Percentiles rank a stretch among this genome's conserved stretches.
Evolutionary conservation across 2,113 vertebrate species (phyloP).

Genomic region (Manacus vitellinus): DNA sequence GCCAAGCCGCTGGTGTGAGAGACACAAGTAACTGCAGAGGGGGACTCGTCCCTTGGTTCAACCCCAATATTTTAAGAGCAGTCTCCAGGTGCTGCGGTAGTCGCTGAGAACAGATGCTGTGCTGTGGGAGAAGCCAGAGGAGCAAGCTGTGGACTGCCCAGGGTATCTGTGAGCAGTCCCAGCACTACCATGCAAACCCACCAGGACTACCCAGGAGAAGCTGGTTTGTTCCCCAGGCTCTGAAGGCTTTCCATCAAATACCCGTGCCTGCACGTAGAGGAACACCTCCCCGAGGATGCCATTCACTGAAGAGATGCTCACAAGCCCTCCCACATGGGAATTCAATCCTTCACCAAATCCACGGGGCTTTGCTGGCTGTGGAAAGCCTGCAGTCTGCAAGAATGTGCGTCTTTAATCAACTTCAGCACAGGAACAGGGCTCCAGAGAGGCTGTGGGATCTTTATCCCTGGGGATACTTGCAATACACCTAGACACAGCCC

Average conservation of each 20-base stretch:
- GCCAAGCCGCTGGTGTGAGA: rapidly evolving
- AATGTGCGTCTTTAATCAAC: neutral
- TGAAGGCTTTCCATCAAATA: neutral
- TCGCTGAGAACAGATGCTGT: neutral
- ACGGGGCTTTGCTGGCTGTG: neutral
- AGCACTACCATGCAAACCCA: neutral
- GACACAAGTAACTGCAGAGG: neutral
- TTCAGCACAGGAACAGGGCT: neutral
- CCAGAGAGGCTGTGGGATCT: neutral
- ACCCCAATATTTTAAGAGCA: neutral
- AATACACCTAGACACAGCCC: neutral
- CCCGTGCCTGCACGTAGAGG: neutral
- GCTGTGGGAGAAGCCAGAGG: neutral
- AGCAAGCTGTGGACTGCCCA: neutral
- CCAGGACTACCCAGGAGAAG: neutral
- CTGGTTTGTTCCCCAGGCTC: neutral
- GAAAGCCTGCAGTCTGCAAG: neutral
- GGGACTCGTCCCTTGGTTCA: neutral
- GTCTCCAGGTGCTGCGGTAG: neutral
- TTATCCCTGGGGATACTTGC: neutral
- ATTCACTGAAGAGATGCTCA: neutral
- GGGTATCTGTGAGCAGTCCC: neutral
- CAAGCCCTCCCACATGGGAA: neutral
- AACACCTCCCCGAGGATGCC: neutral
- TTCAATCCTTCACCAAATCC: neutral